A percentile compares a stretch with the other conserved stretches of the same genome.
Conservation (phyloP, 30 jellyfish, hydroid and myxozoan genomes). For the Calvadosia cruxmelitensis region DNA sequence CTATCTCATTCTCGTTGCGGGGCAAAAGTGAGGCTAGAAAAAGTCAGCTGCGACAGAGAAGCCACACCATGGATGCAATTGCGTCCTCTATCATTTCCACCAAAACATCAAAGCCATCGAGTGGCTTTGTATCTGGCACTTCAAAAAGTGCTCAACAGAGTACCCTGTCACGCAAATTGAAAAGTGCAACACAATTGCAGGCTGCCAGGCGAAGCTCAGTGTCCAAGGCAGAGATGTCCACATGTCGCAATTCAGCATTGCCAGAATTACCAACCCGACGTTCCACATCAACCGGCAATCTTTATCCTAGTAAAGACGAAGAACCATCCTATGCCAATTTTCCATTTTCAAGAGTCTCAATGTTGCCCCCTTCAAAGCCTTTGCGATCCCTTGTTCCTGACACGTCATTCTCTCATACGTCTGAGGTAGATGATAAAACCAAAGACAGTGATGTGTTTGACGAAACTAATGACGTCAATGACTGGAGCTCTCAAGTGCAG, state of each 20-base stretch:
- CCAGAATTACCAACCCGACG: neutral
- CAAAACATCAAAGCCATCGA: neutral
- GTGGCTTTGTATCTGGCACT: neutral
- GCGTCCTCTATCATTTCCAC: neutral
- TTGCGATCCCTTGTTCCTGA: constrained; percentile 23
- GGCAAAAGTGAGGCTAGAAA: neutral
- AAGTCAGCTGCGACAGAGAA: neutral
- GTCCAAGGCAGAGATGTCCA: neutral
- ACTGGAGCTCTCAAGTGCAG: neutral
- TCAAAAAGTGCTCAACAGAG: no score
- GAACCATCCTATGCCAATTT: constrained; percentile 49
- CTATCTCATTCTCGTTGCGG: neutral
- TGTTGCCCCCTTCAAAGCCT: constrained; percentile 57
- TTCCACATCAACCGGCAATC: neutral
- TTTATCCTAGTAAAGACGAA: neutral
- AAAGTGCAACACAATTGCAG: no score
- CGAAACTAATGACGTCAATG: neutral
- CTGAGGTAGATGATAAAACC: no score
- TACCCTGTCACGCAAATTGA: neutral
- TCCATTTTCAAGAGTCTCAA: constrained; percentile 44
- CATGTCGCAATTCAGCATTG: no score
- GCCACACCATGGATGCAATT: neutral
- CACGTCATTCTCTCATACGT: neutral
- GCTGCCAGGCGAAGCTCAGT: neutral
- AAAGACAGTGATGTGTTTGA: neutral